Percentiles rank a stretch among this genome's conserved stretches.
phyloP scores from a whole-genome alignment of 2,797 vertebrate genomes.

The Spinus pinus region DNA sequence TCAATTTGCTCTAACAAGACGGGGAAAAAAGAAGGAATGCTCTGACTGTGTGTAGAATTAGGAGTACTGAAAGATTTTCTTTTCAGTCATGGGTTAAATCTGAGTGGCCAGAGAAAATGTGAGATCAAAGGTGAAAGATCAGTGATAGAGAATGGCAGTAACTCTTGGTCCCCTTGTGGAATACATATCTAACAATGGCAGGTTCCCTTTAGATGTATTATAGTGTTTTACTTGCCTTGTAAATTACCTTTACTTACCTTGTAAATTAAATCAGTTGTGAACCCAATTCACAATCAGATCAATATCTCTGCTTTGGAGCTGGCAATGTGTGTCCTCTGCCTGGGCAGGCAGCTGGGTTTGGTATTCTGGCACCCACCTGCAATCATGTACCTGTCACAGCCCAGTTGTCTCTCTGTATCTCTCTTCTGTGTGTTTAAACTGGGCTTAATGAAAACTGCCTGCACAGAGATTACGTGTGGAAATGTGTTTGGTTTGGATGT shows the following conservation, averaged over 20 bases:
- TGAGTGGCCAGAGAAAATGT: not conserved
- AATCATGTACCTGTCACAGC: not conserved
- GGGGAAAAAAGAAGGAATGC: not conserved
- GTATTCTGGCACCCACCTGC: not conserved
- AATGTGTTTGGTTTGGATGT: not conserved
- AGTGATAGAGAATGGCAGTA: not conserved
- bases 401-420: rapidly evolving
- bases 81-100: not conserved
- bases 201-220: not conserved
- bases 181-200: rapidly evolving
- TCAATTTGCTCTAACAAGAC: not conserved
- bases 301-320: not conserved
- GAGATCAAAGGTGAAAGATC: not conserved
- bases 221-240: not conserved
- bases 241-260: not conserved
- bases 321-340: not conserved
- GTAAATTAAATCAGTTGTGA: not conserved
- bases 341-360: not conserved
- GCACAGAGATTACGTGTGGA: not conserved
- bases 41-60: not conserved
- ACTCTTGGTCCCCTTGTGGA: not conserved
- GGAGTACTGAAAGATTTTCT: not conserved
- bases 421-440: not conserved
- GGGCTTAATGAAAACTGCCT: not conserved
- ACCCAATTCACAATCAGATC: not conserved